A percentile compares a stretch with the other conserved stretches of the same genome.
phyloP scores from a whole-genome alignment of 2,113 vertebrate species.

The Austrofundulus limnaeus region DNA sequence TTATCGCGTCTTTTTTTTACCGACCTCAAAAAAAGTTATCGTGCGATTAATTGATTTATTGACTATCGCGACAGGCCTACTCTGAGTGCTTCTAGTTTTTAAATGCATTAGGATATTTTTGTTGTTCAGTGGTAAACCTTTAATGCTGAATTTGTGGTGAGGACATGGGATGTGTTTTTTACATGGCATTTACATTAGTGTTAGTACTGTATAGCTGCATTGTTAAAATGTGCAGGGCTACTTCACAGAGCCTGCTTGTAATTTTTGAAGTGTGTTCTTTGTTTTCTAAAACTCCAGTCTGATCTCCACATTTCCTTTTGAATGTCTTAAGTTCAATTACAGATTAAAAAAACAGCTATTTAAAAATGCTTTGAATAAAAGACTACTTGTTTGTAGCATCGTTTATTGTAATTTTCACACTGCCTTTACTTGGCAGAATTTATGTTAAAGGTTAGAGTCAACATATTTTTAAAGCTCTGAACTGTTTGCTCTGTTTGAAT shows the following conservation, averaged over 20 bases:
- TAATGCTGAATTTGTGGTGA: too few species aligned
- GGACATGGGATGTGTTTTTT: not conserved
- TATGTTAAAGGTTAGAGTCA: not conserved
- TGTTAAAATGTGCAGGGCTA: not conserved
- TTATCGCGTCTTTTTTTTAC: too few species aligned
- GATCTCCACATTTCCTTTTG: not conserved
- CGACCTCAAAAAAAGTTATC: too few species aligned
- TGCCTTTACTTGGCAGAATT: not conserved
- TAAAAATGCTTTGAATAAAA: not conserved
- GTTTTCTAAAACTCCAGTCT: not conserved
- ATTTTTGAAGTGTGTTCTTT: not conserved
- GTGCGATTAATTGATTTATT: too few species aligned
- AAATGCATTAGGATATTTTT: too few species aligned
- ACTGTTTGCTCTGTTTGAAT: not conserved
- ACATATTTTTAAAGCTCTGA: not conserved
- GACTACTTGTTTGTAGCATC: not conserved
- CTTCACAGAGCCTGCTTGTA: not conserved
- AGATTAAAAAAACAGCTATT: not conserved
- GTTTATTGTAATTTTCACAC: constrained; percentile 1
- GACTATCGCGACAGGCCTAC: too few species aligned
- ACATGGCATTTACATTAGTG: not conserved
- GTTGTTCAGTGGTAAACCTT: too few species aligned
- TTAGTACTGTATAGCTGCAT: not conserved
- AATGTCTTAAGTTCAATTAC: constrained; percentile 1
- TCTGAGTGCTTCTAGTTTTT: too few species aligned